A percentile compares a stretch with the other conserved stretches of the same genome.
Evolutionary conservation across 1,140 invertebrate species (phyloP).

Genomic region (Drosophila busckii): DNA sequence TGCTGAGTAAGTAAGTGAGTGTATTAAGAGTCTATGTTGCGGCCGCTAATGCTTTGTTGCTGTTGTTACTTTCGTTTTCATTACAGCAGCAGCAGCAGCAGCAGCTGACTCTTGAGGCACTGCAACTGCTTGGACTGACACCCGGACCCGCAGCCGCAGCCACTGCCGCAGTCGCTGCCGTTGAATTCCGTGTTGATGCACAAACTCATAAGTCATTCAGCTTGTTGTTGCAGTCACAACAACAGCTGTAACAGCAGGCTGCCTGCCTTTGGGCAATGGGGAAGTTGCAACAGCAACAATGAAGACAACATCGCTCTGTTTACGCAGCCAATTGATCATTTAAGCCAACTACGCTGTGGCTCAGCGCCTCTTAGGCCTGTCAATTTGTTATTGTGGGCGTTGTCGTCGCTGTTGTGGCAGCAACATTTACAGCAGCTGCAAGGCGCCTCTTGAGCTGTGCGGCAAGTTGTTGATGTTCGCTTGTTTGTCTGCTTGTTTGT

Average conservation of each 20-base stretch:
- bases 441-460: conserved; percentile 38
- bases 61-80: conserved; percentile 72
- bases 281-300: conserved; percentile 45
- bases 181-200: conserved; percentile 70
- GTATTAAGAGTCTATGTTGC: no score
- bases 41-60: conserved; percentile 20
- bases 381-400: conserved; percentile 70
- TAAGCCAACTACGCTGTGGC: conserved; percentile 52
- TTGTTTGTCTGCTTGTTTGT: conserved; percentile 10
- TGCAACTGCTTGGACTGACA: conserved; percentile 6
- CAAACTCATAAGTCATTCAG: conserved; percentile 70
- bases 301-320: conserved; percentile 42
- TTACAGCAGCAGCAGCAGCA: conserved; percentile 31
- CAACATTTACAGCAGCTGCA: conserved; percentile 4
- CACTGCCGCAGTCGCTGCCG: no score
- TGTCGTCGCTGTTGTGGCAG: conserved; percentile 31
- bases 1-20: conserved; percentile 8
- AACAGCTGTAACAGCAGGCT: conserved; percentile 21
- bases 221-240: conserved; percentile 34
- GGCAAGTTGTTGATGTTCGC: conserved; percentile 30
- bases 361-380: conserved; percentile 39
- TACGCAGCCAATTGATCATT: conserved; percentile 71
- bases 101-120: conserved; percentile 32
- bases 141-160: conserved; percentile 23
- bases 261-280: conserved; percentile 54